A percentile compares a stretch with the other conserved stretches of the same genome.
These are phyloP conservation scores for Brachionus sp. DNA, from an alignment of 1,140 invertebrate genomes.

Conservation along the genomic window DNA sequence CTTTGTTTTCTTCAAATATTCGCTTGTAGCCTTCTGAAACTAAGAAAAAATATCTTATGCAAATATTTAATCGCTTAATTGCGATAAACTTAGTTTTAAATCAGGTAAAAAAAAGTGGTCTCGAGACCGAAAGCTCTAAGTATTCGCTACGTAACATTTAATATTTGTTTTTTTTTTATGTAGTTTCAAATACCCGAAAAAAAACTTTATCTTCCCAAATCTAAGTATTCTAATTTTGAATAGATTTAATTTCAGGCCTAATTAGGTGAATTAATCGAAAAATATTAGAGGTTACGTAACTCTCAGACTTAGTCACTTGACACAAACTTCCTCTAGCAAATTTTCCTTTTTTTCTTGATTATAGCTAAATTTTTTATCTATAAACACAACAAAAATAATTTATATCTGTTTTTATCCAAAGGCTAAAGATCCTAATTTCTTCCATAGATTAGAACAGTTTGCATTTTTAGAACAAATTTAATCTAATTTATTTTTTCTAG, in stretches of 20 bases:
- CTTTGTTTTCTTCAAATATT: not conserved
- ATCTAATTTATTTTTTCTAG: no score
- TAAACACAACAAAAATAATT: not conserved
- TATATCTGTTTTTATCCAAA: not conserved
- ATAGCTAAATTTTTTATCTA: not conserved
- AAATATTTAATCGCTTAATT: not conserved
- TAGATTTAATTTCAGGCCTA: not conserved
- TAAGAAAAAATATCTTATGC: not conserved
- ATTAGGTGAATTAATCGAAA: not conserved
- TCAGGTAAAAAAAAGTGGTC: not conserved
- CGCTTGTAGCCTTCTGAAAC: not conserved
- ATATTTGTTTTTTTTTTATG: not conserved
- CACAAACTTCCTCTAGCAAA: not conserved
- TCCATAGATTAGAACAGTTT: not conserved
- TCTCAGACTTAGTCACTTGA: not conserved
- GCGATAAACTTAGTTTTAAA: not conserved
- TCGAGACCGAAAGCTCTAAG: not conserved
- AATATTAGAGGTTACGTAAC: not conserved
- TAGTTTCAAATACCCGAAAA: not conserved
- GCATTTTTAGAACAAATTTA: no score
- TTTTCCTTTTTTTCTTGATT: not conserved
- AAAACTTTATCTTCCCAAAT: not conserved
- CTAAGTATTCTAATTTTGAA: not conserved
- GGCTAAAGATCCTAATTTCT: not conserved
- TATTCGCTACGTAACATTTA: not conserved